Evolutionary conservation across 1,140 invertebrate genomes (phyloP), one percentile per base, ranked within the genome.

Genomic region (Atopsyche davidsoni): DNA sequence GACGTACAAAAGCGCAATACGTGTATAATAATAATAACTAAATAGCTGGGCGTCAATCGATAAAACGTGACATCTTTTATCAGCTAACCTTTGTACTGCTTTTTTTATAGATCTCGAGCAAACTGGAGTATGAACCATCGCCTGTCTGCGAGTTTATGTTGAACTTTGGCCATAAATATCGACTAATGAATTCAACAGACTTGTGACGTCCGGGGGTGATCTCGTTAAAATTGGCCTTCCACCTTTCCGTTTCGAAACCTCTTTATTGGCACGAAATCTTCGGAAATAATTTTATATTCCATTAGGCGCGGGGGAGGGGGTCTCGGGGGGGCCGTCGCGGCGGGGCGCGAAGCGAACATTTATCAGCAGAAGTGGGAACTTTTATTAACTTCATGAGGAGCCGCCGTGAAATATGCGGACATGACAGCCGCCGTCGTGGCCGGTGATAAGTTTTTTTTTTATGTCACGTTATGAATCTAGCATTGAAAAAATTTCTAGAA

Each of bases 361-460:
- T 34, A 34, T 34, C 32, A 34, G n/a, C 11, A 17, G 36, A 39
- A 39, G 24, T n/a, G n/a, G 24, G 24, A 28, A 28, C 6, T 28
- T 39, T 39, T n/a, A n/a, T n/a, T n/a, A n/a, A n/a, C n/a, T n/a
- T n/a, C 14, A 21, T 17, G 19, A 39, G 19, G 36, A 39, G 36
- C 17, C 18, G 14, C 36, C 19, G n/a, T 16, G 14, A 39, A 39
- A 39, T 39, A 39, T 28, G 19, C n/a, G 36, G 17, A 39, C 36
- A 39, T 39, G 36, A 39, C 36, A 39, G 18, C 9, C 14, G 36
- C 36, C 19, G 36, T 39, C 36, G 19, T 4, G 36, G 18, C 13
- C 4, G 11, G 17, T 19, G 13, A 17, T 39, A 39, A 39, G n/a
- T n/a, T n/a, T n/a, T n/a, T n/a, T n/a, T n/a, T n/a, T n/a, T n/a